Conservation (phyloP, 1,140 invertebrate genomes). For the Myzus persicae region DNA sequence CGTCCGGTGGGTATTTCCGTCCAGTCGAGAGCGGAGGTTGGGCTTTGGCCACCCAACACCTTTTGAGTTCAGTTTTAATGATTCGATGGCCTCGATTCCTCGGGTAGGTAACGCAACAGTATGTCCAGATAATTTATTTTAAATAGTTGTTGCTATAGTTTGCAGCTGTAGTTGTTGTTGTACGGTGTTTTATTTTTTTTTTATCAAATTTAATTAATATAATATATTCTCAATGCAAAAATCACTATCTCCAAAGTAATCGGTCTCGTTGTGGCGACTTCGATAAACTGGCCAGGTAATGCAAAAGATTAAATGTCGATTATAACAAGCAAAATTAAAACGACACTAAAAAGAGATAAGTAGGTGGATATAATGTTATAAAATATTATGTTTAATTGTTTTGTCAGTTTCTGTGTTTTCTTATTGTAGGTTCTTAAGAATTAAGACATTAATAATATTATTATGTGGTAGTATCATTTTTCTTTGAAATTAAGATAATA, state of each 20-base stretch:
- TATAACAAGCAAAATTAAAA: not conserved
- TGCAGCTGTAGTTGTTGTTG: not conserved
- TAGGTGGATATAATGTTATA: not conserved
- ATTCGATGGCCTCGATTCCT: conserved; percentile 26
- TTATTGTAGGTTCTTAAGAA: not conserved
- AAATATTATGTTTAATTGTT: not conserved
- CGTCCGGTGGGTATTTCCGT: not conserved
- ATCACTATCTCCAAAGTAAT: not conserved
- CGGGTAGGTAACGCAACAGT: not conserved
- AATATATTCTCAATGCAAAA: not conserved
- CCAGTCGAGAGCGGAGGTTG: not conserved
- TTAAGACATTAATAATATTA: not conserved
- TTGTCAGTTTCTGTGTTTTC: not conserved
- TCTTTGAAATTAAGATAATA: not conserved
- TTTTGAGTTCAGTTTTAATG: conserved; percentile 28
- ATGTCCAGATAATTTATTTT: not conserved
- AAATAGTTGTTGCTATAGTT: not conserved
- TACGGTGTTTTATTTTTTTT: too few relatives aligned
- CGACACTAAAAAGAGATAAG: not conserved
- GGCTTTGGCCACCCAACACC: not conserved
- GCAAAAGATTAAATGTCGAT: not conserved
- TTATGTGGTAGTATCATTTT: not conserved
- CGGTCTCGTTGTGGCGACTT: not conserved
- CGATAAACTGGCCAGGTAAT: not conserved
- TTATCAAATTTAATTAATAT: not conserved